Evolutionary conservation across 2,113 vertebrate genomes (phyloP).

Genomic region (Phycodurus eques): DNA sequence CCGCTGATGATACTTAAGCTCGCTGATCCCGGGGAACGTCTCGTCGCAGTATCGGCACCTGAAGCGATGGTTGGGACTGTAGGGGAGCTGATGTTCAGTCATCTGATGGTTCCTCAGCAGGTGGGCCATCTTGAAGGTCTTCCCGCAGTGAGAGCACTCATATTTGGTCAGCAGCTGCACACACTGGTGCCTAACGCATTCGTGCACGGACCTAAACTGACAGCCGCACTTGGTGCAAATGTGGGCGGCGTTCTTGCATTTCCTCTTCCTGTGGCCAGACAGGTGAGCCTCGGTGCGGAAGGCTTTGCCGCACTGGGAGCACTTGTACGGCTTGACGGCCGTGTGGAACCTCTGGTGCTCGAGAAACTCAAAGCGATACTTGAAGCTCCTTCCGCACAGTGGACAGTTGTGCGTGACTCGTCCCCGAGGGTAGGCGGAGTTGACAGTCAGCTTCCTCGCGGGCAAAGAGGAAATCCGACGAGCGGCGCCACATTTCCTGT

Average conservation of each 20-base stretch:
- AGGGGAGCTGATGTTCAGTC: conserved; percentile 68
- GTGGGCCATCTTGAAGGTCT: conserved; percentile 69
- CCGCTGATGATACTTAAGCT: conserved; percentile 67
- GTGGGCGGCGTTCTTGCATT: conserved; percentile 66
- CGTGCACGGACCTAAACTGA: conserved; percentile 63
- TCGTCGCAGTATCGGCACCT: conserved; percentile 67
- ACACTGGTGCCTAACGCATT: conserved; percentile 65
- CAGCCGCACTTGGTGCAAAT: conserved; percentile 68
- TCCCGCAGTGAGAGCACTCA: conserved; percentile 67
- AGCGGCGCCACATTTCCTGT: conserved; percentile 33
- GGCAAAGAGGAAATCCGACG: conserved; percentile 32
- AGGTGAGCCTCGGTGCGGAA: conserved; percentile 67
- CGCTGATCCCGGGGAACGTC: conserved; percentile 65
- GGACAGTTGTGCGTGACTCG: conserved; percentile 67
- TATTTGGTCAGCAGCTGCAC: conserved; percentile 64
- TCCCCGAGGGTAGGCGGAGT: conserved; percentile 45
- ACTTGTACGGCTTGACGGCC: conserved; percentile 68
- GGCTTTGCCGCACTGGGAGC: conserved; percentile 70
- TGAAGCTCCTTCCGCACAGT: conserved; percentile 68
- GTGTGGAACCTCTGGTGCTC: conserved; percentile 72
- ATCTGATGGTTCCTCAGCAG: conserved; percentile 68
- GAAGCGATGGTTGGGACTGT: conserved; percentile 68
- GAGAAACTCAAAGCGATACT: conserved; percentile 69
- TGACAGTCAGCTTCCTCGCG: conserved; percentile 49
- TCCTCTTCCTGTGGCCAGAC: conserved; percentile 63